phyloP scores from a whole-genome alignment of 2,113 vertebrate genomes.

The Plecturocebus donacophilus region DNA sequence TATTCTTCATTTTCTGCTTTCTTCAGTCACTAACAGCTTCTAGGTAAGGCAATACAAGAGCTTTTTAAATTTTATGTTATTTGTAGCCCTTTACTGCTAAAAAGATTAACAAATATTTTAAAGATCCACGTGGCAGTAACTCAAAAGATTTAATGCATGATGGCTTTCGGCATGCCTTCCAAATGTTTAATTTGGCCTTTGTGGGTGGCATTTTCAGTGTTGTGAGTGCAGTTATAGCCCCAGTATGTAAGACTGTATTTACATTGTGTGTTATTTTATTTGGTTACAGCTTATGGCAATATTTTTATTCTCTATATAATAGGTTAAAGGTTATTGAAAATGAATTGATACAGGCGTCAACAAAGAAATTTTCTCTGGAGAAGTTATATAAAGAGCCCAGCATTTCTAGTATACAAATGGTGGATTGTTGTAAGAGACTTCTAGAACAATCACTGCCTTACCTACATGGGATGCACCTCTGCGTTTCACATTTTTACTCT shows the following conservation, averaged over 20 bases:
- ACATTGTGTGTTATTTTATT: background rate
- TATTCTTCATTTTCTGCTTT: background rate
- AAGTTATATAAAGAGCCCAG: constrained; percentile 94
- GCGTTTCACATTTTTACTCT: constrained; percentile 94
- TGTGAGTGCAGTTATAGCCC: background rate
- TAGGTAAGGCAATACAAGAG: background rate
- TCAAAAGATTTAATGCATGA: rapidly evolving
- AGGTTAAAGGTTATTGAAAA: constrained; percentile 91
- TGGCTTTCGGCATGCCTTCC: background rate
- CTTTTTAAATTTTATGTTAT: background rate
- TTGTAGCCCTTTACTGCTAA: constrained; percentile 5
- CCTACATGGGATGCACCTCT: constrained; percentile 91
- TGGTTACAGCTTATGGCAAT: background rate
- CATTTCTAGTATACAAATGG: constrained; percentile 93
- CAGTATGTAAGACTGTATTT: background rate
- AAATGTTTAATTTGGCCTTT: background rate
- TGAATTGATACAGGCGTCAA: constrained; percentile 84
- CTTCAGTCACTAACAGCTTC: background rate
- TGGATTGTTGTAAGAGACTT: constrained; percentile 90
- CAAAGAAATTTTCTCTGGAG: constrained; percentile 87
- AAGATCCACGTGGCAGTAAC: background rate
- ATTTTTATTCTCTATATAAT: background rate
- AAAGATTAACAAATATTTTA: background rate
- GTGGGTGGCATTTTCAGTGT: background rate
- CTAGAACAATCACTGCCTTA: constrained; percentile 86